Conservation (phyloP, 2,113 vertebrate genomes). For the Blennius ocellaris region DNA sequence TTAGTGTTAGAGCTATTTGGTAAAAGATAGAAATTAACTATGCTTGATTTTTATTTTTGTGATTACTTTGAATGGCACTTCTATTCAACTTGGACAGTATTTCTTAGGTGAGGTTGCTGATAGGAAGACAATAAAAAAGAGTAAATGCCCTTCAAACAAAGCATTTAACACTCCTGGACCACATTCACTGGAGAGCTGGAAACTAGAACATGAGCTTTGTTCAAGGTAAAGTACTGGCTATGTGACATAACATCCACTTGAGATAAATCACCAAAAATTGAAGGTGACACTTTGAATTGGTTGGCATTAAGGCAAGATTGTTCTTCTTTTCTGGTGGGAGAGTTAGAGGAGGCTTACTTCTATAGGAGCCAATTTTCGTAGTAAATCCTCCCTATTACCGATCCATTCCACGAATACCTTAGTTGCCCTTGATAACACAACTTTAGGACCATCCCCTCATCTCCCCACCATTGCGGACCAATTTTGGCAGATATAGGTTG, state of each 20-base stretch:
- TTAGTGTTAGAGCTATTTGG: neutral
- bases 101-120: neutral
- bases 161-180: slow-evolving; percentile 52
- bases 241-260: slow-evolving; percentile 65
- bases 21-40: neutral
- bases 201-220: slow-evolving; percentile 45
- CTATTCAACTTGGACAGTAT: neutral
- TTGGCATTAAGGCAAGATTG: slow-evolving; percentile 72
- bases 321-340: slow-evolving; percentile 66
- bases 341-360: slow-evolving; percentile 69
- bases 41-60: neutral
- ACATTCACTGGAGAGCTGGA: slow-evolving; percentile 30
- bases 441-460: slow-evolving; percentile 47
- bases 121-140: slow-evolving; percentile 20
- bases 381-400: slow-evolving; percentile 70
- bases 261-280: slow-evolving; percentile 72
- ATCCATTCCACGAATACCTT: slow-evolving; percentile 67
- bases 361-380: slow-evolving; percentile 65
- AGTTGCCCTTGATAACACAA: slow-evolving; percentile 64
- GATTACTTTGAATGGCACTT: slow-evolving; percentile 15
- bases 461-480: slow-evolving; percentile 55
- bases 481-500: slow-evolving; percentile 47
- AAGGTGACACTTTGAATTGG: slow-evolving; percentile 79
- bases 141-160: slow-evolving; percentile 62
- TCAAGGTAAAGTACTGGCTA: slow-evolving; percentile 55